A percentile compares a stretch with the other conserved stretches of the same genome.
These are phyloP conservation scores for Silurus lanzhouensis DNA, from an alignment of 2,797 vertebrate genomes.

Conservation along the genomic window DNA sequence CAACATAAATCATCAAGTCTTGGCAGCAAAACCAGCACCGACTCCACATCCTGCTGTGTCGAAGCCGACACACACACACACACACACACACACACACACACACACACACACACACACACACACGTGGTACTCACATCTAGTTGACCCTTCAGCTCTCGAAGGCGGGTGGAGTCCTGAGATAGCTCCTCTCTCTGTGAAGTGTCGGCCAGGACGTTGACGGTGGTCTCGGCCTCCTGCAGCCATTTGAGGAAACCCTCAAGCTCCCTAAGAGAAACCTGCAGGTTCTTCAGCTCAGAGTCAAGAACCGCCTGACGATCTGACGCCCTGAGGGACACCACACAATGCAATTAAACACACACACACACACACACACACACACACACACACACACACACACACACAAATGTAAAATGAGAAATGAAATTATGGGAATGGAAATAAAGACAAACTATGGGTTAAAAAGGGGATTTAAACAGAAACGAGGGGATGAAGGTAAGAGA, in stretches of 20 bases:
- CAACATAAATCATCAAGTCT: conserved; percentile 17
- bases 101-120: background rate
- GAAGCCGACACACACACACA: conserved; percentile 4
- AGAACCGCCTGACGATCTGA: conserved; percentile 81
- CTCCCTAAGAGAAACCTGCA: conserved; percentile 86
- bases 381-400: no score
- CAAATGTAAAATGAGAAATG: background rate
- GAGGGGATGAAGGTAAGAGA: accelerated
- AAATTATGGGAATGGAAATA: background rate
- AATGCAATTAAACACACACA: background rate
- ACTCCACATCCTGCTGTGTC: background rate
- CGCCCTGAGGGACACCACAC: conserved; percentile 70
- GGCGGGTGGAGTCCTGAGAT: conserved; percentile 77
- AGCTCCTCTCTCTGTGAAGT: conserved; percentile 86
- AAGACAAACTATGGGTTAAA: no score
- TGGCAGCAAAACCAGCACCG: background rate
- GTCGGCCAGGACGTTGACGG: conserved; percentile 86
- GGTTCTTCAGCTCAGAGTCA: conserved; percentile 83
- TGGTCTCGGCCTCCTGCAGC: conserved; percentile 93
- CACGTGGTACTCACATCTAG: conserved; percentile 78
- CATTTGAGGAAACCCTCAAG: conserved; percentile 93
- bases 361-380: no score
- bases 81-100: background rate
- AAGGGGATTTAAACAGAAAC: background rate
- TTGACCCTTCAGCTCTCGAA: conserved; percentile 83